Conservation (phyloP, 2,888 invertebrate species). For the Matsumyia berberina region DNA sequence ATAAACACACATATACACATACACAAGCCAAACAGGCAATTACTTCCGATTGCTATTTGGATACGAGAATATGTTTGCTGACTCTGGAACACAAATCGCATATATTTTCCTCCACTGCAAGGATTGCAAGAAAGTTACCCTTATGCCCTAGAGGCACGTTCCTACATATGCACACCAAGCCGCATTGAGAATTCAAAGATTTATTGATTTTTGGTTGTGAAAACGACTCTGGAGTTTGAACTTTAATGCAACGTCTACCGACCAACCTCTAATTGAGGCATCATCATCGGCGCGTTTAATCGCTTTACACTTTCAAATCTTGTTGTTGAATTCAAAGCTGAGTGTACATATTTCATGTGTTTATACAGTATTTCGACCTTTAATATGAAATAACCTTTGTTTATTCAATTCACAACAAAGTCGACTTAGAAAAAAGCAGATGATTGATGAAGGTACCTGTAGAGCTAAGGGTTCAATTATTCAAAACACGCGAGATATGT, state of each 20-base stretch:
- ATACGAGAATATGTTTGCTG: not conserved
- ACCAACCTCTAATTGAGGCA: slow-evolving; percentile 4
- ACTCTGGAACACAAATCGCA: not conserved
- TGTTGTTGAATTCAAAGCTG: not conserved
- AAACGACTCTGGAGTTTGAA: not conserved
- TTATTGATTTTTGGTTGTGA: slow-evolving; percentile 20
- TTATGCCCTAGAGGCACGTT: not conserved
- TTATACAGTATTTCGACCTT: not conserved
- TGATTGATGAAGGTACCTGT: not conserved
- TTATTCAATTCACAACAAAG: slow-evolving; percentile 4
- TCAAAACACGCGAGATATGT: too few species aligned
- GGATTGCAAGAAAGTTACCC: not conserved
- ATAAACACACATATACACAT: too few species aligned
- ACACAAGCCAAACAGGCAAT: not conserved
- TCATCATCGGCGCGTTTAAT: not conserved
- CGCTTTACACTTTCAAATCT: not conserved
- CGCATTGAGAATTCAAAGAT: not conserved
- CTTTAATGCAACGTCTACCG: too few species aligned
- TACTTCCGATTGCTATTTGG: not conserved
- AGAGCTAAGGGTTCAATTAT: too few species aligned
- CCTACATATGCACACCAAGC: not conserved
- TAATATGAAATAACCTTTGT: not conserved
- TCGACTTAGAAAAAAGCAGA: not conserved
- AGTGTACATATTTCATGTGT: not conserved
- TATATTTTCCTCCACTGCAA: not conserved